Base-by-base conservation (phyloP, 2,888 invertebrate genomes). In the Blomia tropicalis region DNA sequence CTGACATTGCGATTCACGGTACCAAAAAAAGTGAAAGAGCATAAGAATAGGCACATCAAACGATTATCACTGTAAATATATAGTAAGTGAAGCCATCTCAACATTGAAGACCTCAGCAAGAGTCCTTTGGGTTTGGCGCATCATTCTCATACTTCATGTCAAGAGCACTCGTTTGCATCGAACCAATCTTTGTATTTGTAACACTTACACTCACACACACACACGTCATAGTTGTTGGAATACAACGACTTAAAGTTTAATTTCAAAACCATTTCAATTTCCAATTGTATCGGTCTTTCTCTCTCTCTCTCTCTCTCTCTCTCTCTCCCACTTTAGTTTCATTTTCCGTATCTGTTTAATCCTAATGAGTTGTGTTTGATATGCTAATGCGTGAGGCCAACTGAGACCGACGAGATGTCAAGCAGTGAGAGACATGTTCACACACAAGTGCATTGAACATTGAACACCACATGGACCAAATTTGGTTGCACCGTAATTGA, bases 261-360 rank as follows among this genome's bases (percentile, higher is more conserved):
- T n/a, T n/a, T n/a, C n/a, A n/a, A n/a, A n/a, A n/a, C n/a, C n/a
- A n/a, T n/a, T n/a, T n/a, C n/a, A n/a, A n/a, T n/a, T n/a, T n/a
- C n/a, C n/a, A n/a, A n/a, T n/a, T n/a, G n/a, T n/a, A n/a, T n/a
- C n/a, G 51, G 7, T 47, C 51, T 47, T 7, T 47, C 19, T 47
- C 51, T 47, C 19, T 47, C 11, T 19, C 19, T 47, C 51, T 47
- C 51, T 47, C 51, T 47, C 51, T 47, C 51, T 47, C 51, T 47
- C 51, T 47, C 51, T 19, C 51, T 19, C 51, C 11, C 25, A n/a
- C n/a, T n/a, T n/a, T n/a, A n/a, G n/a, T n/a, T n/a, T n/a, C n/a
- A n/a, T n/a, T n/a, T n/a, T n/a, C n/a, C n/a, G 23, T 56, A 11
- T 22, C 5, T 56, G 11, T 56, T 56, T 56, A 31, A 11, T 29